Conservation (phyloP, 2,113 vertebrate genomes). For the Albula glossodonta region DNA sequence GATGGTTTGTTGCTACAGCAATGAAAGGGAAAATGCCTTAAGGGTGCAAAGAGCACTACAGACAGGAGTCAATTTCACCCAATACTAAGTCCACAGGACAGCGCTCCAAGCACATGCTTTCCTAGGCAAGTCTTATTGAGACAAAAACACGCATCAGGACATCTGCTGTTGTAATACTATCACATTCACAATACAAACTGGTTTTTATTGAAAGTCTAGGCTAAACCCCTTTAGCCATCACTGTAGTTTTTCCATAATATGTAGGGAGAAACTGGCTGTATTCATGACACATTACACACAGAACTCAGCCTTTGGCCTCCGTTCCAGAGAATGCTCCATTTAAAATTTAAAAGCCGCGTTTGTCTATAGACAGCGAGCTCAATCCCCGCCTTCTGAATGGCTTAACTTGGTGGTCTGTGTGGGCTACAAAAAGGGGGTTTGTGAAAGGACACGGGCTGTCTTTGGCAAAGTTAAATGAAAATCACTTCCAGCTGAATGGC, state of each 20-base stretch:
- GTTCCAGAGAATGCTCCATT: neutral
- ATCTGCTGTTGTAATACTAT: neutral
- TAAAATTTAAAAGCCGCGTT: neutral
- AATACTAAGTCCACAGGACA: neutral
- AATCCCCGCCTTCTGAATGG: neutral
- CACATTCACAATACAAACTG: neutral
- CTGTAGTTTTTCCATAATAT: neutral
- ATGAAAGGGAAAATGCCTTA: neutral
- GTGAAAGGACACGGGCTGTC: neutral
- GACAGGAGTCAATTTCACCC: neutral
- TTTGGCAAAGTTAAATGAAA: slow-evolving; percentile 1
- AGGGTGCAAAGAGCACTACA: neutral
- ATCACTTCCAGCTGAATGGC: slow-evolving; percentile 6
- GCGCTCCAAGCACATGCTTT: neutral
- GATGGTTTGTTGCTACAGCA: neutral
- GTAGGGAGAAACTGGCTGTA: neutral
- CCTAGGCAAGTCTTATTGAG: neutral
- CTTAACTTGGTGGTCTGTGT: neutral
- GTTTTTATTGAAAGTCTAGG: no score
- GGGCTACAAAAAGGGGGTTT: neutral
- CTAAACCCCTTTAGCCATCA: neutral
- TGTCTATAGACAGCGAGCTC: neutral
- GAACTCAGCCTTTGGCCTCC: neutral
- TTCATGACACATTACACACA: neutral
- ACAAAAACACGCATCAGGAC: neutral